These are phyloP conservation scores for Luehdorfia chinensis DNA, from an alignment of 1,140 invertebrate genomes.

Conservation along the genomic window DNA sequence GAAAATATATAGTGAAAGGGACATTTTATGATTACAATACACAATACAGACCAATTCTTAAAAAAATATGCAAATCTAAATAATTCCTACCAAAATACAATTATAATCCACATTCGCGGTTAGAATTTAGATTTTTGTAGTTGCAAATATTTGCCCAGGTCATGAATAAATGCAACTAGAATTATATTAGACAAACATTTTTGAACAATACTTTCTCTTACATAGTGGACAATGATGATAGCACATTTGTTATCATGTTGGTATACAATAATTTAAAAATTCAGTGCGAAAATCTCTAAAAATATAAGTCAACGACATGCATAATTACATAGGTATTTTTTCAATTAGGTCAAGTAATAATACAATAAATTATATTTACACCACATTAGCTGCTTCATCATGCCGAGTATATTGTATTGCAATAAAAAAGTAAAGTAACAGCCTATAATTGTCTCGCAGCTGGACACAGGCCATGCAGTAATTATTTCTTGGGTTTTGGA, in stretches of 20 bases:
- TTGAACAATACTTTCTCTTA: conserved; percentile 23
- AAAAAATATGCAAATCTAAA: conserved; percentile 20
- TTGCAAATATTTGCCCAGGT: background rate
- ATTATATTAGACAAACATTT: conserved; percentile 24
- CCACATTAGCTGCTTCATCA: too few species aligned
- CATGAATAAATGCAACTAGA: conserved; percentile 25
- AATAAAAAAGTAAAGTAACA: too few species aligned
- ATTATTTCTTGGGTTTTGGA: too few species aligned
- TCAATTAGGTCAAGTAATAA: too few species aligned
- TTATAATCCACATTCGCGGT: conserved; percentile 19
- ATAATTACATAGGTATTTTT: too few species aligned
- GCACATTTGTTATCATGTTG: too few species aligned
- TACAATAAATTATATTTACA: too few species aligned
- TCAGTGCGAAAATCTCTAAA: background rate
- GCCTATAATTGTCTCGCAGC: too few species aligned
- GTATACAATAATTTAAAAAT: too few species aligned
- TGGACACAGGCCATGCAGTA: too few species aligned
- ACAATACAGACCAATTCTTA: conserved; percentile 11
- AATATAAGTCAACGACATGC: background rate
- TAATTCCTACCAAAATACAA: conserved; percentile 41
- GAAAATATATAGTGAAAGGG: conserved; percentile 15
- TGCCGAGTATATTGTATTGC: too few species aligned
- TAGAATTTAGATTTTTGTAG: conserved; percentile 15
- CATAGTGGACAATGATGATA: conserved; percentile 27
- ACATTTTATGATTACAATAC: conserved; percentile 5